Evolutionary conservation across 2,888 invertebrate genomes (phyloP).

Genomic region (Drosophila yooni): DNA sequence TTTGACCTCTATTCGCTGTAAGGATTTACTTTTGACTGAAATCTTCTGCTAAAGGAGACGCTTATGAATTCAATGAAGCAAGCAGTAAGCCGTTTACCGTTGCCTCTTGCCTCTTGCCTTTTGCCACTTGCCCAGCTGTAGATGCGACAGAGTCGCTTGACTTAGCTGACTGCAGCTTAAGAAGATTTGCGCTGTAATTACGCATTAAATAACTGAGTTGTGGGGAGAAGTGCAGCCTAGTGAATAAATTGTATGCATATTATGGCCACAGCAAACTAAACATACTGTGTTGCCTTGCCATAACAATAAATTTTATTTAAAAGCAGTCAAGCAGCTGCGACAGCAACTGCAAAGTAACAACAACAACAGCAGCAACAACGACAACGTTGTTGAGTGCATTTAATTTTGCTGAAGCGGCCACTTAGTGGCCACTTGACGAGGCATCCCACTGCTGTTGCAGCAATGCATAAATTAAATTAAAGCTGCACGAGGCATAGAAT

Average conservation of each 20-base stretch:
- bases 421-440: conserved; percentile 62
- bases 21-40: conserved; percentile 44
- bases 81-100: conserved; percentile 59
- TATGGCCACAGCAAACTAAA: conserved; percentile 70
- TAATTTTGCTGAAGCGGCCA: conserved; percentile 76
- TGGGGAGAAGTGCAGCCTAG: conserved; percentile 33
- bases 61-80: conserved; percentile 74
- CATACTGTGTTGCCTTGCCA: conserved; percentile 71
- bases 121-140: conserved; percentile 19
- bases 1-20: conserved; percentile 19
- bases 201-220: conserved; percentile 70
- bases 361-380: conserved; percentile 40
- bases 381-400: conserved; percentile 64
- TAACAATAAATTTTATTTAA: conserved; percentile 68
- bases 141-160: conserved; percentile 1
- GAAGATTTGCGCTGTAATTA: conserved; percentile 70
- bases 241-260: conserved; percentile 65
- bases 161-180: conserved; percentile 28
- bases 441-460: conserved; percentile 25
- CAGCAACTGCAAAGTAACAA: conserved; percentile 28
- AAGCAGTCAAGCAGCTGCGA: conserved; percentile 44
- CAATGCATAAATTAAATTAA: conserved; percentile 75
- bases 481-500: conserved; percentile 54
- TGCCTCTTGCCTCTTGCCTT: conserved; percentile 11
- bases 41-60: conserved; percentile 25